Conservation (phyloP, 2,888 invertebrate genomes). For the Sussaba pulchella region DNA sequence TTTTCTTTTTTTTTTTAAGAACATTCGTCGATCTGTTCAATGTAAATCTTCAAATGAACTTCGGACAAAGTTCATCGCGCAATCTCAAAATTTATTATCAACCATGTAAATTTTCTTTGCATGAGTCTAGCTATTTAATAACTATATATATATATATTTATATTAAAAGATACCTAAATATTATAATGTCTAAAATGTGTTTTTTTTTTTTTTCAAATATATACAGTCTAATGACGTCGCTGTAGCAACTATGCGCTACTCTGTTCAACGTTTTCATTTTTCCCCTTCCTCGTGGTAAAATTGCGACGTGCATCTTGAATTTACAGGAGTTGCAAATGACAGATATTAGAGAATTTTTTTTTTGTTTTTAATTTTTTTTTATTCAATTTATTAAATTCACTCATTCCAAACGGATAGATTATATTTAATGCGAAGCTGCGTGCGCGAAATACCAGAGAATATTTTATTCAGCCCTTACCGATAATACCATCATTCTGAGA, state of each 20-base stretch:
- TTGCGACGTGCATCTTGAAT: conserved; percentile 61
- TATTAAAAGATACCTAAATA: conserved; percentile 71
- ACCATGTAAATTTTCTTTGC: conserved; percentile 82
- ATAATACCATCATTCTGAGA: conserved; percentile 26
- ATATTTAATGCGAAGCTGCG: conserved; percentile 63
- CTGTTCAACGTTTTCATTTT: conserved; percentile 38
- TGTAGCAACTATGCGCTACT: conserved; percentile 49
- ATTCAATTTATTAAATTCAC: conserved; percentile 6
- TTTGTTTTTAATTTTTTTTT: conserved; percentile 3
- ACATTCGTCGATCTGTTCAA: conserved; percentile 71
- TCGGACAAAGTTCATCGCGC: conserved; percentile 63
- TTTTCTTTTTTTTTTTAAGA: conserved; percentile 68
- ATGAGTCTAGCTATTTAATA: conserved; percentile 82
- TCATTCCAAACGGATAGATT: conserved; percentile 44
- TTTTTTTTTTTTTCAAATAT: conserved; percentile 47
- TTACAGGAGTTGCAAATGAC: conserved; percentile 54
- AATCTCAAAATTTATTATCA: conserved; percentile 72
- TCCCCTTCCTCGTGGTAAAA: conserved; percentile 26
- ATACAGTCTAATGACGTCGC: conserved; percentile 49
- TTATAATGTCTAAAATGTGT: conserved; percentile 68
- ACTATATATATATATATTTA: conserved; percentile 73
- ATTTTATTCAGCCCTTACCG: conserved; percentile 22
- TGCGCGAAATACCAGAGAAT: conserved; percentile 58
- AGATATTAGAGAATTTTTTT: conserved; percentile 45
- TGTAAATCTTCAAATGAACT: conserved; percentile 77